Evolutionary conservation across 2,797 vertebrate species (phyloP).

Genomic region (Arnoldichthys spilopterus): DNA sequence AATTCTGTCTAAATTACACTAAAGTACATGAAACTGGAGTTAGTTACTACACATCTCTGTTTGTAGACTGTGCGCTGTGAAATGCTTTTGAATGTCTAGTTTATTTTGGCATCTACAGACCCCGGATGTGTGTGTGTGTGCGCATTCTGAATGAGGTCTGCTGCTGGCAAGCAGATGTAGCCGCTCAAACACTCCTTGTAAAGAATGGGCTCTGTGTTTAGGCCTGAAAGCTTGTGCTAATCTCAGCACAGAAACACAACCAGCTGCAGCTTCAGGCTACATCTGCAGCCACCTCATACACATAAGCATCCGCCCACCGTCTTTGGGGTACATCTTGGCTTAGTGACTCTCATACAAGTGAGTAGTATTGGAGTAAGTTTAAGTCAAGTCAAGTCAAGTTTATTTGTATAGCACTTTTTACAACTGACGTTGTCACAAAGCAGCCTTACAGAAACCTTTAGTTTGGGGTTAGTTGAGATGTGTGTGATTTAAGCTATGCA

Average conservation of each 20-base stretch:
- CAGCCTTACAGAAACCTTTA: too few species aligned
- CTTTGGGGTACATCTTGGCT: conserved; percentile 9
- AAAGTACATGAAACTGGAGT: too few species aligned
- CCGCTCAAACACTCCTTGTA: neutral
- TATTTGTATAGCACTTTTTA: too few species aligned
- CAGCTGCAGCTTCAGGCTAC: conserved; percentile 1
- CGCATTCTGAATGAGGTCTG: neutral
- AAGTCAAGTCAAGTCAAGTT: too few species aligned
- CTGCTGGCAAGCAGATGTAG: conserved; percentile 7
- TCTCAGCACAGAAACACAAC: conserved; percentile 3
- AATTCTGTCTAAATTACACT: too few species aligned
- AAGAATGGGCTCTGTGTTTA: neutral
- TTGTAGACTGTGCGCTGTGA: neutral
- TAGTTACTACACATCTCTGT: neutral
- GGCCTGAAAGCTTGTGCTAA: neutral
- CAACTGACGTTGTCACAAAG: too few species aligned
- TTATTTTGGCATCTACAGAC: neutral
- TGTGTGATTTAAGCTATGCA: too few species aligned
- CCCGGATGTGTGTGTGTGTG: neutral
- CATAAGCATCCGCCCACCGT: conserved; percentile 51
- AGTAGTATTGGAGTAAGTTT: too few species aligned
- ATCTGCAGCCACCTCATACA: neutral
- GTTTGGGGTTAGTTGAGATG: too few species aligned
- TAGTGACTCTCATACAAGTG: too few species aligned
- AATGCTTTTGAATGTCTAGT: conserved; percentile 1